Evolutionary conservation across 2,113 vertebrate genomes (phyloP), one percentile per base, ranked within the genome.

Genomic region (Aix galericulata): DNA sequence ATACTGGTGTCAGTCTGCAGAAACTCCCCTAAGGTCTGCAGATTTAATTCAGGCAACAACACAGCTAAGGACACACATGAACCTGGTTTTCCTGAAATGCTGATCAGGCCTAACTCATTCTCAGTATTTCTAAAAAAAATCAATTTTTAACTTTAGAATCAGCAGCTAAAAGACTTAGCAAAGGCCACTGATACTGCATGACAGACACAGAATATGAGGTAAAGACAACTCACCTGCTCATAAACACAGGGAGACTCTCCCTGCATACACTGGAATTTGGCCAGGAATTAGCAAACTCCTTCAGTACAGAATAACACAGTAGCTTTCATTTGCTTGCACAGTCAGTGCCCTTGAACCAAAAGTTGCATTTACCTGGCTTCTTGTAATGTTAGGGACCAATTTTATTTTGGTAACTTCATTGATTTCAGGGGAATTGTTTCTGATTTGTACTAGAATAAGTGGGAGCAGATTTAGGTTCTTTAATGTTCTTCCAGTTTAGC

Each of bases 401-500:
- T 93, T 94, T 95, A 76, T 88, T 88, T 71, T 82, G 56, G 72
- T 82, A 95, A 78, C 91, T 96, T 93, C 82, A 96, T 94, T 95
- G 95, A 96, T 97, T 96, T 97, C 59, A 92, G 55, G 53, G 71
- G 95, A 93, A 89, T 94, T 97, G 86, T 93, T 97, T 93, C 95
- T 97, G 95, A 96, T 97, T 97, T 97, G 92, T 97, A 96, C 79
- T 83, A 91, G 89, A 92, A 58, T 93, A 97, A 97, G 92, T 94
- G 91, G 91, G 95, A 97, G 88, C 87, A 91, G 76, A 89, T 82
- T 91, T 95, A 89, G 72, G 66, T 86, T 95, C 96, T 97, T 96
- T 97, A 96, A 97, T 94, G 95, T 97, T 93, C 95, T 97, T 97
- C 96, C 95, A 95, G 88, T 93, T 93, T 93, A 93, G 92, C 91